These are phyloP conservation scores for Salvelinus sp. DNA, from an alignment of 2,113 vertebrate species.

Conservation along the genomic window DNA sequence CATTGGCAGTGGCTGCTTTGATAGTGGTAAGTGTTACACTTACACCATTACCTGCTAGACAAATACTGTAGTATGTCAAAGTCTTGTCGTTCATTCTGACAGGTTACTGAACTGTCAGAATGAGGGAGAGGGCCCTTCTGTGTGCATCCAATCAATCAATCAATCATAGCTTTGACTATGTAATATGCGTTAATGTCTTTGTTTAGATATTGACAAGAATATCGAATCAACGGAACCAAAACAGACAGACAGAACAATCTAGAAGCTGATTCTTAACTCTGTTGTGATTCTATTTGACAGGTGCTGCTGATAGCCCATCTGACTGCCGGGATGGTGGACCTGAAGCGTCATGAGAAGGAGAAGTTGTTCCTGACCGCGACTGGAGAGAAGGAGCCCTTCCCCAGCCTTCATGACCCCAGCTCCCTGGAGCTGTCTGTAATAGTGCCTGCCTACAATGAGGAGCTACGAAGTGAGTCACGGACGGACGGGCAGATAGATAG, in stretches of 20 bases:
- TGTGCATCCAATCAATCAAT: neutral
- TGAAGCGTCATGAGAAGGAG: conserved; percentile 77
- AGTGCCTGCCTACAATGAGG: conserved; percentile 94
- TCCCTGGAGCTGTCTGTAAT: conserved; percentile 86
- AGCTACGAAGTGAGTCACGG: conserved; percentile 74
- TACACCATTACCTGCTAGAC: too few relatives aligned
- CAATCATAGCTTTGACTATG: neutral
- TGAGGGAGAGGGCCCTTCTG: neutral
- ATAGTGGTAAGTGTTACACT: conserved; percentile 60
- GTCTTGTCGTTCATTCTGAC: neutral
- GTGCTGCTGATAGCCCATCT: conserved; percentile 78
- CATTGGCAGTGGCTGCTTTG: conserved; percentile 51
- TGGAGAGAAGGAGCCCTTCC: conserved; percentile 75
- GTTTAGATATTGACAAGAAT: too few relatives aligned
- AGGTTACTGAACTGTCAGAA: neutral
- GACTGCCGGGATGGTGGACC: conserved; percentile 78
- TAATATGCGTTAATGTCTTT: too few relatives aligned
- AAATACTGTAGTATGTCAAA: neutral
- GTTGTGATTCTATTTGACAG: conserved; percentile 60
- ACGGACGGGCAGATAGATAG: too few relatives aligned
- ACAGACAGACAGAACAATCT: neutral
- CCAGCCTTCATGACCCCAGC: conserved; percentile 81
- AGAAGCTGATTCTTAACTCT: neutral
- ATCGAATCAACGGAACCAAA: too few relatives aligned
- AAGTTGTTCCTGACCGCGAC: conserved; percentile 77